phyloP scores from a whole-genome alignment of 2,888 invertebrate species.

The Archips xylosteana region DNA sequence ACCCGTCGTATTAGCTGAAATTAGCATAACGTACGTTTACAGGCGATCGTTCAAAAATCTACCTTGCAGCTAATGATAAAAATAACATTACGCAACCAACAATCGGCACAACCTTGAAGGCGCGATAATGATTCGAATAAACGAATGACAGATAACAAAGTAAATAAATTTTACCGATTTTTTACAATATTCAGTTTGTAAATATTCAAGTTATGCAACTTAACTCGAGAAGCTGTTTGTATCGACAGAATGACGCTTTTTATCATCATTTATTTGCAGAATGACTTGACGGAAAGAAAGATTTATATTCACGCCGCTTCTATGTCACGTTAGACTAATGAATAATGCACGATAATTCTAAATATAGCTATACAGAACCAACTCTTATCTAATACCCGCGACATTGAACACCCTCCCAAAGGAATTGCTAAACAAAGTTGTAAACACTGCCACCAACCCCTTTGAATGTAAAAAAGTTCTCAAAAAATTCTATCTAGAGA shows the following conservation, averaged over 20 bases:
- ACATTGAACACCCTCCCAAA: too few species aligned
- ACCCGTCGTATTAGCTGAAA: constrained; percentile 4
- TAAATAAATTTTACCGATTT: constrained; percentile 22
- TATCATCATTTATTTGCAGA: not conserved
- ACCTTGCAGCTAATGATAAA: not conserved
- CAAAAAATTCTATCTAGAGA: too few species aligned
- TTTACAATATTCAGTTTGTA: not conserved
- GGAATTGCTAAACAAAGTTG: too few species aligned
- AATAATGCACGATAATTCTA: not conserved
- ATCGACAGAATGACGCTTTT: not conserved
- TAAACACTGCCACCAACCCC: too few species aligned
- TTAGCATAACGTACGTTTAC: not conserved
- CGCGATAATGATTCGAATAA: constrained; percentile 19
- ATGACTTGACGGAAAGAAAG: not conserved
- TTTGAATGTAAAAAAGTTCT: too few species aligned
- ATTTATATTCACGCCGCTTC: not conserved
- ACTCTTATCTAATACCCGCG: too few species aligned
- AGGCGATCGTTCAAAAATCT: constrained; percentile 5
- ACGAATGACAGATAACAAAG: constrained; percentile 19
- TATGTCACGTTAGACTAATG: not conserved
- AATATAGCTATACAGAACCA: not conserved
- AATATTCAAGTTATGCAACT: not conserved
- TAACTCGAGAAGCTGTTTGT: not conserved
- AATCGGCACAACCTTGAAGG: constrained; percentile 18
- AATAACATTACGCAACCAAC: constrained; percentile 12